A percentile compares a stretch with the other conserved stretches of the same genome.
These are phyloP conservation scores for Drosophila varians DNA, from an alignment of 1,140 invertebrate species.

Conservation along the genomic window DNA sequence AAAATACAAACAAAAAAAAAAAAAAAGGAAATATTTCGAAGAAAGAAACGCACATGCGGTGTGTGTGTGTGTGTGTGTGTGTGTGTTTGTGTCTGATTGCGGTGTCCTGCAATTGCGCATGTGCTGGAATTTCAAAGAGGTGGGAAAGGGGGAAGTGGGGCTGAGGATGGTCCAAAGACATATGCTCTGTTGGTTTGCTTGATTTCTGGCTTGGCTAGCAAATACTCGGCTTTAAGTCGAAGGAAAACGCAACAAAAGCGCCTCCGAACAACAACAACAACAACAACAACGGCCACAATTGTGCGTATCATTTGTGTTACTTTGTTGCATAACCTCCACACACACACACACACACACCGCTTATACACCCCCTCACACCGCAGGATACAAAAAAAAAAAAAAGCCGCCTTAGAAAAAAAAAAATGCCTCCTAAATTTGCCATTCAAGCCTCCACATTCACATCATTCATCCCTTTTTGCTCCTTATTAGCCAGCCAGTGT, in stretches of 20 bases:
- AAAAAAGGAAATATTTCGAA: background rate
- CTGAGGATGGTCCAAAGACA: constrained; percentile 30
- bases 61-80: constrained; percentile 36
- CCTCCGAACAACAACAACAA: constrained; percentile 25
- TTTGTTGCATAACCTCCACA: constrained; percentile 36
- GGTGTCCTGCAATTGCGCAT: constrained; percentile 59
- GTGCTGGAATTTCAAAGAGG: constrained; percentile 25
- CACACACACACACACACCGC: background rate
- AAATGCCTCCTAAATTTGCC: constrained; percentile 5
- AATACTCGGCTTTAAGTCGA: constrained; percentile 26
- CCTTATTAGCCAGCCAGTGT: constrained; percentile 54
- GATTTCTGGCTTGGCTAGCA: constrained; percentile 7
- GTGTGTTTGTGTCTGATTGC: constrained; percentile 37
- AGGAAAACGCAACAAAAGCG: background rate
- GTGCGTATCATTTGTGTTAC: constrained; percentile 35
- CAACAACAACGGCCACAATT: constrained; percentile 34
- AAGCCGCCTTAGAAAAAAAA: background rate
- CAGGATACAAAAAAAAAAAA: background rate
- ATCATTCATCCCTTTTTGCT: constrained; percentile 39
- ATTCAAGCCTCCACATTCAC: constrained; percentile 18
- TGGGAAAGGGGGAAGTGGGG: too few species aligned
- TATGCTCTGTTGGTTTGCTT: constrained; percentile 24
- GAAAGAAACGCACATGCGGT: constrained; percentile 39
- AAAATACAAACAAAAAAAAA: constrained; percentile 18
- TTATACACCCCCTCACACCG: background rate